These are phyloP conservation scores for Sinonovacula constricta DNA, from an alignment of 1,140 invertebrate genomes.

Conservation along the genomic window DNA sequence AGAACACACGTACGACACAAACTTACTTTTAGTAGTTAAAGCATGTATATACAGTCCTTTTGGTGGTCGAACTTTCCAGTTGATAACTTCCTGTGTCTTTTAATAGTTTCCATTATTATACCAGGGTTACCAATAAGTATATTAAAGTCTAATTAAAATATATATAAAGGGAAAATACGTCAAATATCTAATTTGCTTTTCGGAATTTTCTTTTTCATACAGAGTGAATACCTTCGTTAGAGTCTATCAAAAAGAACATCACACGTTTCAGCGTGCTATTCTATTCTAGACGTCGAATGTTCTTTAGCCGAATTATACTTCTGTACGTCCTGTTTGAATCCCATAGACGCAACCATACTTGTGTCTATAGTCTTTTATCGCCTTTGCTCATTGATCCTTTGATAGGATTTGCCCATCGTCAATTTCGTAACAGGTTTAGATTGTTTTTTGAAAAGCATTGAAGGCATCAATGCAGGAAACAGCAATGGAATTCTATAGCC, in stretches of 20 bases:
- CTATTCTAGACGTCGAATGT: not conserved
- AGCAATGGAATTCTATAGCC: constrained; percentile 56
- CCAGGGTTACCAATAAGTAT: too few species aligned
- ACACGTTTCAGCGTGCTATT: constrained; percentile 14
- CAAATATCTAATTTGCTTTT: too few species aligned
- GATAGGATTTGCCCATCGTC: constrained; percentile 46
- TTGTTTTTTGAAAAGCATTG: too few species aligned
- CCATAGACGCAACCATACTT: constrained; percentile 20
- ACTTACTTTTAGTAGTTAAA: too few species aligned
- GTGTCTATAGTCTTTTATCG: constrained; percentile 21
- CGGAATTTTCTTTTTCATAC: too few species aligned
- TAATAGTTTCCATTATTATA: too few species aligned
- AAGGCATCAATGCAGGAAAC: constrained; percentile 58
- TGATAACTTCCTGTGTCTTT: too few species aligned
- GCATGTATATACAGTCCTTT: too few species aligned
- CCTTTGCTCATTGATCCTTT: constrained; percentile 32
- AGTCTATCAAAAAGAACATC: constrained; percentile 26
- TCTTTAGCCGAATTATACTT: not conserved
- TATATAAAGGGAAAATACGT: too few species aligned
- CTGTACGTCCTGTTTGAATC: not conserved
- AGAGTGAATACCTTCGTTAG: constrained; percentile 28
- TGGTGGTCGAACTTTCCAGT: too few species aligned
- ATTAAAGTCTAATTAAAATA: too few species aligned
- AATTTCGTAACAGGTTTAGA: constrained; percentile 18
- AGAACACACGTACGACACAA: too few species aligned